These are phyloP conservation scores for Eupithecia centaureata DNA, from an alignment of 2,888 invertebrate genomes.

Conservation along the genomic window DNA sequence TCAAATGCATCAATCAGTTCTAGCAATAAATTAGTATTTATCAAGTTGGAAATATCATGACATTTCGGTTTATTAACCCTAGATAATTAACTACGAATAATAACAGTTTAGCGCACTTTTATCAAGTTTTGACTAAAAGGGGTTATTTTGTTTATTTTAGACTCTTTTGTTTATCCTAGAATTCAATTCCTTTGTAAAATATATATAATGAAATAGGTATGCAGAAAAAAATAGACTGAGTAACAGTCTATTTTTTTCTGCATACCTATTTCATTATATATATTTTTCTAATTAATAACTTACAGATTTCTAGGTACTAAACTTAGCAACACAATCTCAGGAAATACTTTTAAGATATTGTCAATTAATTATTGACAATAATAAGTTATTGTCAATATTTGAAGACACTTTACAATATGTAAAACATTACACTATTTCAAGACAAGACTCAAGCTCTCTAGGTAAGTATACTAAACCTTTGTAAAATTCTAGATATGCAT, in stretches of 20 bases:
- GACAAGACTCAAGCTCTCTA: neutral
- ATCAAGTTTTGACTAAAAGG: constrained; percentile 3
- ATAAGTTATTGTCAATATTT: constrained; percentile 17
- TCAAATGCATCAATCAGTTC: constrained; percentile 36
- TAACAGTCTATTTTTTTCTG: neutral
- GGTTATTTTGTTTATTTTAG: neutral
- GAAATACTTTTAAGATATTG: neutral
- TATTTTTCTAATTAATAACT: neutral
- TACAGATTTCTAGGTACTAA: neutral
- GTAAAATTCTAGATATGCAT: too few species aligned
- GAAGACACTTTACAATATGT: constrained; percentile 17
- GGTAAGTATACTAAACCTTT: neutral
- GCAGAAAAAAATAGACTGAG: too few species aligned
- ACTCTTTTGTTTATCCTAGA: neutral
- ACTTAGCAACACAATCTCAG: neutral
- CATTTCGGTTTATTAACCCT: constrained; percentile 43
- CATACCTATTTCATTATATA: too few species aligned
- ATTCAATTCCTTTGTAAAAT: neutral
- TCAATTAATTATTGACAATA: too few species aligned
- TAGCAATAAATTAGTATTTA: constrained; percentile 58
- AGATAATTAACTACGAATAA: constrained; percentile 33
- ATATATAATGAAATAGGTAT: too few species aligned
- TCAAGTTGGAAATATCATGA: constrained; percentile 51
- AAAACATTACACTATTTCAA: constrained; percentile 37
- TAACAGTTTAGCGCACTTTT: constrained; percentile 13